phyloP scores from a whole-genome alignment of 1,140 invertebrate genomes.

The Helicoverpa zea region DNA sequence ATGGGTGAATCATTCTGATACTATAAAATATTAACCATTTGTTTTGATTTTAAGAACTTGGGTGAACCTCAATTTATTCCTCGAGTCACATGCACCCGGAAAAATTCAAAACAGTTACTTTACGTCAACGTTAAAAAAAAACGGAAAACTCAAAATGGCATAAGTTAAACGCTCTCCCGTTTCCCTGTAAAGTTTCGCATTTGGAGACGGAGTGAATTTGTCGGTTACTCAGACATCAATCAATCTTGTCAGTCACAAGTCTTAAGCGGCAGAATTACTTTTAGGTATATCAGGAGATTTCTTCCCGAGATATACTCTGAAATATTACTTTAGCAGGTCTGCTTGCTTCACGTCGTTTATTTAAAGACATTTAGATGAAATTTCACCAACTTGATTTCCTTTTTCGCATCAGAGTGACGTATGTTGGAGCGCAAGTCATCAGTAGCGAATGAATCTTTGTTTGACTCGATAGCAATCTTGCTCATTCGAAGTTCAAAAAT shows the following conservation, averaged over 20 bases:
- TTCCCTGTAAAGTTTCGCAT: conserved; percentile 62
- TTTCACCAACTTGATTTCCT: conserved; percentile 36
- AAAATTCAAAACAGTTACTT: not conserved
- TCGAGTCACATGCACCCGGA: not conserved
- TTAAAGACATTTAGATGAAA: conserved; percentile 47
- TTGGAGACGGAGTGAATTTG: conserved; percentile 72
- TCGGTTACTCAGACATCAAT: conserved; percentile 75
- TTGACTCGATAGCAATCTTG: conserved; percentile 21
- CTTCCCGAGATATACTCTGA: conserved; percentile 71
- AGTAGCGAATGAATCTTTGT: conserved; percentile 24
- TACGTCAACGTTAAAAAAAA: not conserved
- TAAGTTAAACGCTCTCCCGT: conserved; percentile 29
- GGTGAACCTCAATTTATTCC: too few species aligned
- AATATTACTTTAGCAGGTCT: conserved; percentile 64
- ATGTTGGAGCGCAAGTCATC: conserved; percentile 25
- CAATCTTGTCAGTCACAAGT: conserved; percentile 74
- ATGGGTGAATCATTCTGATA: not conserved
- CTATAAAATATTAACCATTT: too few species aligned
- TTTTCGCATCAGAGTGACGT: conserved; percentile 24
- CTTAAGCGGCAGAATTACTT: conserved; percentile 79
- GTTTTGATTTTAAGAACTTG: too few species aligned
- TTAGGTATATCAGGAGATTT: conserved; percentile 75
- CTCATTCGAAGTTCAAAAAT: conserved; percentile 28
- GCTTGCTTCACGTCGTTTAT: conserved; percentile 28
- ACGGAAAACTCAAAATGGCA: conserved; percentile 9